Evolutionary conservation across 2,888 invertebrate genomes (phyloP).

Genomic region (Drosophila yooni): DNA sequence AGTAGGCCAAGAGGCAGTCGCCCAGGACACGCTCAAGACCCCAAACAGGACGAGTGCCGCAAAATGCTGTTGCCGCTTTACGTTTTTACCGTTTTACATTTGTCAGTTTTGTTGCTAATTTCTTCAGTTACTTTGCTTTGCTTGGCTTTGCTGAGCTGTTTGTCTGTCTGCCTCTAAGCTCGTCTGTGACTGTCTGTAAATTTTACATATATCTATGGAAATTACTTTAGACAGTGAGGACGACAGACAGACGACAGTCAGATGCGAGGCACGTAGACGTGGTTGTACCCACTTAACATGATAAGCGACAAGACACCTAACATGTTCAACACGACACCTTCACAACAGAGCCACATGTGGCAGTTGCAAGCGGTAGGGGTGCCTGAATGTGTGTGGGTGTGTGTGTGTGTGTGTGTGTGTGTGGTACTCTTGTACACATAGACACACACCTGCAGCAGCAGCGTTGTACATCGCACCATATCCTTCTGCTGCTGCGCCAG

Average conservation of each 20-base stretch:
- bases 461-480: slow-evolving; percentile 7
- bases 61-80: slow-evolving; percentile 69
- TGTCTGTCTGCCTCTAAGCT: slow-evolving; percentile 22
- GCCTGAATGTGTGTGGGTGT: neutral
- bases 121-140: slow-evolving; percentile 22
- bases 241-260: slow-evolving; percentile 20
- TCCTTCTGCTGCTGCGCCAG: slow-evolving; percentile 41
- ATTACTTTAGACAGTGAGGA: slow-evolving; percentile 73
- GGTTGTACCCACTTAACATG: slow-evolving; percentile 78
- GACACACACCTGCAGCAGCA: slow-evolving; percentile 28
- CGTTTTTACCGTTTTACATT: slow-evolving; percentile 45
- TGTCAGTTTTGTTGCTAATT: slow-evolving; percentile 21
- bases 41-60: slow-evolving; percentile 49
- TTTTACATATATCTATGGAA: slow-evolving; percentile 79
- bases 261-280: slow-evolving; percentile 72
- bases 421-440: slow-evolving; percentile 2
- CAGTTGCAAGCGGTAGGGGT: slow-evolving; percentile 5
- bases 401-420: neutral
- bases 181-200: slow-evolving; percentile 38
- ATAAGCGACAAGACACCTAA: slow-evolving; percentile 81
- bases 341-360: slow-evolving; percentile 66
- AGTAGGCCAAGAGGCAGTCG: slow-evolving; percentile 77
- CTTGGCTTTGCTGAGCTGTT: slow-evolving; percentile 20
- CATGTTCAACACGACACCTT: slow-evolving; percentile 81
- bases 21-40: slow-evolving; percentile 18